Conservation (phyloP, 2,113 vertebrate genomes). For the Ia io region DNA sequence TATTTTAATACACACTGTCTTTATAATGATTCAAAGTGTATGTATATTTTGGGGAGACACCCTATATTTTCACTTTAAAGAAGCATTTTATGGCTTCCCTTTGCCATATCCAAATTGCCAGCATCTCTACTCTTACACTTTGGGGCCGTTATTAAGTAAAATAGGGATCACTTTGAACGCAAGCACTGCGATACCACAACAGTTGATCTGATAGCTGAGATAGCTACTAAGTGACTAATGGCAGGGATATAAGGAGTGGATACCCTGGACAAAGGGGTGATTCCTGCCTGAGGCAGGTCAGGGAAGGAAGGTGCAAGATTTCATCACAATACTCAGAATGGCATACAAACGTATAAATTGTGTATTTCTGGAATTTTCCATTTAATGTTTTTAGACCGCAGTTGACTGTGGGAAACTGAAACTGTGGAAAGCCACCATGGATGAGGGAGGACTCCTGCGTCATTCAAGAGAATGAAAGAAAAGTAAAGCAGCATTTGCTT, state of each 20-base stretch:
- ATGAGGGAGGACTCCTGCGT: neutral
- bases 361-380: neutral
- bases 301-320: neutral
- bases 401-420: neutral
- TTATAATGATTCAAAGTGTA: too few relatives aligned
- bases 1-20: too few relatives aligned
- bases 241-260: neutral
- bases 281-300: neutral
- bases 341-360: too few relatives aligned
- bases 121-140: neutral
- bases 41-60: too few relatives aligned
- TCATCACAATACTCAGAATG: neutral
- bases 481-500: constrained; percentile 33
- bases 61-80: neutral
- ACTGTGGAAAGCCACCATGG: neutral
- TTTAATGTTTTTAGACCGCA: neutral
- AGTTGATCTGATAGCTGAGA: neutral
- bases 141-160: neutral
- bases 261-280: neutral
- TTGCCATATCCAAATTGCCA: neutral
- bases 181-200: neutral
- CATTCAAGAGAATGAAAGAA: neutral
- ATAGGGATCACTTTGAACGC: neutral
- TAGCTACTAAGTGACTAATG: too few relatives aligned
- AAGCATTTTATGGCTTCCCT: neutral